phyloP scores from a whole-genome alignment of 2,888 invertebrate species.

The Protophormia terraenovae region DNA sequence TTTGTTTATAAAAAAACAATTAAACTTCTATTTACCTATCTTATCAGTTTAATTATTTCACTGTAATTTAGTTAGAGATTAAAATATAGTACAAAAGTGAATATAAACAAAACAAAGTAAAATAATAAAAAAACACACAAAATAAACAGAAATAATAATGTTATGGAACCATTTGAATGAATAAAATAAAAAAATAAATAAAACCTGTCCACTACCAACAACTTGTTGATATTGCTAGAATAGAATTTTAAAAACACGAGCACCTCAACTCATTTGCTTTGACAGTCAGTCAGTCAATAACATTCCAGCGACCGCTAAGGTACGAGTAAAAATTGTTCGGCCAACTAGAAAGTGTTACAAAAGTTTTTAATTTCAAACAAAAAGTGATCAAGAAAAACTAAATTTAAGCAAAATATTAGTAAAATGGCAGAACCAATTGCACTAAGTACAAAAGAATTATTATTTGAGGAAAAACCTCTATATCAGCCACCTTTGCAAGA shows the following conservation, averaged over 20 bases:
- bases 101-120: constrained; percentile 19
- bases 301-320: constrained; percentile 47
- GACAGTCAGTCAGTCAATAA: constrained; percentile 47
- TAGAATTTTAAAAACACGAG: not conserved
- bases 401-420: not conserved
- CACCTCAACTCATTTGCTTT: not conserved
- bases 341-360: not conserved
- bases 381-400: not conserved
- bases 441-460: constrained; percentile 77
- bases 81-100: not conserved
- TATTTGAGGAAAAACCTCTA: constrained; percentile 84
- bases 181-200: not conserved
- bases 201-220: constrained; percentile 20
- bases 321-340: not conserved
- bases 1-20: too few relatives aligned
- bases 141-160: not conserved
- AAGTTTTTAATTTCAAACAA: too few relatives aligned
- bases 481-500: constrained; percentile 85
- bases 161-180: constrained; percentile 3
- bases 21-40: too few relatives aligned
- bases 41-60: constrained; percentile 44
- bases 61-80: constrained; percentile 1
- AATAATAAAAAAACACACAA: constrained; percentile 1
- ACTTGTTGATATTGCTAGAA: constrained; percentile 34
- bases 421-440: constrained; percentile 59